Conservation (phyloP, 2,113 vertebrate species). For the Menura novaehollandiae region DNA sequence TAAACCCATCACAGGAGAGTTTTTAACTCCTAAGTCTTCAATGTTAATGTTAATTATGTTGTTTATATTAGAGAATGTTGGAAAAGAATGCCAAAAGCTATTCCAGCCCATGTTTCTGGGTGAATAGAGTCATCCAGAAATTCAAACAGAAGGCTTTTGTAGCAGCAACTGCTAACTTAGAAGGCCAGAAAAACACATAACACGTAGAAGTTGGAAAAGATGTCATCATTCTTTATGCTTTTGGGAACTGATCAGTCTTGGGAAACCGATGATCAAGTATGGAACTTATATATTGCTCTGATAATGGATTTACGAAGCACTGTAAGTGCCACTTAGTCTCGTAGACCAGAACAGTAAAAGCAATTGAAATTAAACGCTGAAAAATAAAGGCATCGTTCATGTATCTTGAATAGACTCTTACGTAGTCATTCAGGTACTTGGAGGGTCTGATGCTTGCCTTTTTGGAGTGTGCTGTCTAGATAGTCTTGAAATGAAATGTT, state of each 20-base stretch:
- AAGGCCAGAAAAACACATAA: neutral
- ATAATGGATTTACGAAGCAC: neutral
- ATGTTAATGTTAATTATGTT: neutral
- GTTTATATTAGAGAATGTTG: neutral
- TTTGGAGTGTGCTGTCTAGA: neutral
- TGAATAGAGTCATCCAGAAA: neutral
- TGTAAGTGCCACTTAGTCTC: neutral
- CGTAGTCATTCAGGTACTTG: neutral
- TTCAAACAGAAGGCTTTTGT: neutral
- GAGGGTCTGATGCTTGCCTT: neutral
- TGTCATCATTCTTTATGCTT: neutral
- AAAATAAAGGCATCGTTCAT: neutral
- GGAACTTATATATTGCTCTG: neutral
- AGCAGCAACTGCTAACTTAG: neutral
- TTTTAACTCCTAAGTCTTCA: neutral
- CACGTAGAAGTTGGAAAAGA: neutral
- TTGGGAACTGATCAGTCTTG: neutral
- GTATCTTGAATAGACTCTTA: neutral
- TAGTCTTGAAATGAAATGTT: neutral
- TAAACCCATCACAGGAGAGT: neutral
- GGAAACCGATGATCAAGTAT: neutral
- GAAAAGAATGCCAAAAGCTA: neutral
- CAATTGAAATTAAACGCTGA: neutral
- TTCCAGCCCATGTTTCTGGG: neutral
- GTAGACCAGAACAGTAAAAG: neutral